phyloP scores from a whole-genome alignment of 35 echinoderm and acorn worm species.

The Heliocidaris tuberculata region DNA sequence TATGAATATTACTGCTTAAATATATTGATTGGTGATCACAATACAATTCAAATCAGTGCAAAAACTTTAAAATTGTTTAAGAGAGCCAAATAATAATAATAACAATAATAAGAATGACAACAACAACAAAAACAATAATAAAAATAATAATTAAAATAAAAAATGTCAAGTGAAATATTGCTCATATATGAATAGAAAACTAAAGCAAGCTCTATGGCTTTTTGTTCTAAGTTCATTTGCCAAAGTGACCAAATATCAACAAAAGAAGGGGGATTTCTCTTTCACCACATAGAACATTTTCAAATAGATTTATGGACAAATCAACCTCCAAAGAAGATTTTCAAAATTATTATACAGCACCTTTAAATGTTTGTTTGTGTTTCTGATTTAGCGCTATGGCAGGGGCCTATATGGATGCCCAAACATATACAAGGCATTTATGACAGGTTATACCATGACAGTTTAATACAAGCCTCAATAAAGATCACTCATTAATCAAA shows the following conservation, averaged over 20 bases:
- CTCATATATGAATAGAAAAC: no score
- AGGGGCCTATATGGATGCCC: not conserved
- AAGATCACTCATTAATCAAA: slow-evolving; percentile 2
- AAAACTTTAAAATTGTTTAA: no score
- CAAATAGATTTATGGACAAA: not conserved
- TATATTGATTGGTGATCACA: no score
- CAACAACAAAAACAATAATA: no score
- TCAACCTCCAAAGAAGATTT: not conserved
- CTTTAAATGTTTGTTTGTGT: slow-evolving; percentile 1
- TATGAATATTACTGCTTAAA: no score
- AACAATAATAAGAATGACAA: no score
- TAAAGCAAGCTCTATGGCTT: no score
- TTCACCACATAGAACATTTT: not conserved
- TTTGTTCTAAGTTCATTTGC: no score
- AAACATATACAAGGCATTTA: slow-evolving; percentile 12
- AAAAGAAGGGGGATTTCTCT: not conserved
- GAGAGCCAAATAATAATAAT: no score
- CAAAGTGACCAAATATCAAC: not conserved
- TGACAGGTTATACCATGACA: not conserved
- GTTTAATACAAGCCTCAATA: not conserved
- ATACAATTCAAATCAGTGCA: no score
- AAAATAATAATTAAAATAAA: no score
- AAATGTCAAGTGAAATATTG: no score
- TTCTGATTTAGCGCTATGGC: not conserved
- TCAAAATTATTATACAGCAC: not conserved